Evolutionary conservation across 1,140 invertebrate genomes (phyloP), one percentile per base, ranked within the genome.

Genomic region (Drosophila leontia): DNA sequence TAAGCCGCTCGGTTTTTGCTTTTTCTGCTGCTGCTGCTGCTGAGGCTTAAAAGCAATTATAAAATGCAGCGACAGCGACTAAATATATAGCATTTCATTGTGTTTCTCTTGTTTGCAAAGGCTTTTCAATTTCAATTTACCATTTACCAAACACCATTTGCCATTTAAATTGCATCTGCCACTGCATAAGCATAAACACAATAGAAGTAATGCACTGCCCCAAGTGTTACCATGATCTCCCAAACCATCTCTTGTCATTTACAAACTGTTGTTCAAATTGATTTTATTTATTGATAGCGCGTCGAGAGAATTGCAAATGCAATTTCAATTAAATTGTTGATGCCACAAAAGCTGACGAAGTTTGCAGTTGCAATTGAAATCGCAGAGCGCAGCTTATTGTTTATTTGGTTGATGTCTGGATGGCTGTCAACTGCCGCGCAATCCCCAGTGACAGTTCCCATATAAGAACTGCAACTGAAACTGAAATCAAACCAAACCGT

Each of bases 281-380:
- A 87, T 87, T 87, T 83, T 84, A 88, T 90, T 87, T 90, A 87
- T 90, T 81, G 83, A 76, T 80, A 74, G 81, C 67, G 72, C 60
- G 23, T n/a, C 19, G 69, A 59, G 68, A 48, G 61, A 51, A 78
- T 75, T 63, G 68, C 59, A 87, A 87, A 90, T 87, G 85, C 80
- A 87, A 81, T 87, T 87, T 90, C 84, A 90, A 87, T 87, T 90
- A 88, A 87, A 84, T 71, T 88, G 69, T 51, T 61, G 58, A 45
- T 65, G 64, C 78, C 56, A 80, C 71, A 55, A 61, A 70, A 76
- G 55, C 75, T 68, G 63, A 51, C 62, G 53, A 81, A 81, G 81
- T 50, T 68, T 68, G 60, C 53, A 19, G 47, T 68, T 44, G 79
- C 63, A 68, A 62, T 55, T 61, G 63, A 63, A 77, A 47, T 61